phyloP scores from a whole-genome alignment of 2,888 invertebrate species.

The Oscheius sp. region DNA sequence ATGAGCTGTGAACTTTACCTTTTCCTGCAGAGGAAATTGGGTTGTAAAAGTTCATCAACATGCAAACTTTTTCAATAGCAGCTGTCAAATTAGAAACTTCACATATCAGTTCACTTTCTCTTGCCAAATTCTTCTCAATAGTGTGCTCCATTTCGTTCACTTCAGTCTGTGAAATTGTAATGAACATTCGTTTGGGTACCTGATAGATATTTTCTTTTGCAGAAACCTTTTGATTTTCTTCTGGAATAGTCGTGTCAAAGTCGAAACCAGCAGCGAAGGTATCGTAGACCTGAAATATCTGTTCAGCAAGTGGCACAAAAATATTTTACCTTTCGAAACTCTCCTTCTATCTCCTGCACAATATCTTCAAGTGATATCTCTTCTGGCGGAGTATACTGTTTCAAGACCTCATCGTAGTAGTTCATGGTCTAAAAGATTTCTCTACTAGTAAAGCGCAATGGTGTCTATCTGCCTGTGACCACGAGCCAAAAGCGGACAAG shows the following conservation, averaged over 20 bases:
- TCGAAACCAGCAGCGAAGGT: constrained; percentile 21
- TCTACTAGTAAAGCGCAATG: no score
- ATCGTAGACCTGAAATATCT: constrained; percentile 5
- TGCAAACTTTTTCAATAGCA: constrained; percentile 8
- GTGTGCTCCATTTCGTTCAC: neutral
- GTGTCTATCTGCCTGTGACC: no score
- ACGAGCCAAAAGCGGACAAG: no score
- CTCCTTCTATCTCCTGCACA: constrained; percentile 34
- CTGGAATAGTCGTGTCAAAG: neutral
- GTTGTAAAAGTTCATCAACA: neutral
- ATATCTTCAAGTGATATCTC: constrained; percentile 36
- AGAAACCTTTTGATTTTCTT: neutral
- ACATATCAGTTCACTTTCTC: neutral
- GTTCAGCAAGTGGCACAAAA: neutral
- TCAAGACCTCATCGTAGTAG: constrained; percentile 38
- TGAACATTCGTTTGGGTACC: neutral
- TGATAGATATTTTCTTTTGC: neutral
- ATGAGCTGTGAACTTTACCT: neutral
- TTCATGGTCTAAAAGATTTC: constrained; percentile 3
- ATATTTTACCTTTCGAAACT: constrained; percentile 18
- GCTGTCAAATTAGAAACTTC: neutral
- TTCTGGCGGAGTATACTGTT: constrained; percentile 37
- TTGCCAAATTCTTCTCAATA: constrained; percentile 8
- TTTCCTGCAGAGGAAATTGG: constrained; percentile 9
- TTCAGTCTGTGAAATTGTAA: neutral